These are phyloP conservation scores for Lordiphosa fenestrarum DNA, from an alignment of 2,888 invertebrate genomes.

Conservation along the genomic window DNA sequence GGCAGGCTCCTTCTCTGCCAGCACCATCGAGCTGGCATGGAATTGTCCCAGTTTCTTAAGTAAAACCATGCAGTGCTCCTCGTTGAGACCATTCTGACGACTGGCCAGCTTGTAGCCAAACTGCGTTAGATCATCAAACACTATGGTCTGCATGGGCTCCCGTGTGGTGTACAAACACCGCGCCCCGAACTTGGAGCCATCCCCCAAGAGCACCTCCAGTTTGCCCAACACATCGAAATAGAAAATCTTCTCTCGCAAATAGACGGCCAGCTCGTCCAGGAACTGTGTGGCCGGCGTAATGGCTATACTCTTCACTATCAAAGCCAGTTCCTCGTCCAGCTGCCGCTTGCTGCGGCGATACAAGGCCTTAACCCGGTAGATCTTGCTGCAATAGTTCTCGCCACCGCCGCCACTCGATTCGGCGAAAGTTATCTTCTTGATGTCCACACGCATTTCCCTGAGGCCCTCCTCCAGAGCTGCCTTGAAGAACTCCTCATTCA, in stretches of 20 bases:
- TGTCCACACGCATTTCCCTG: conserved; percentile 71
- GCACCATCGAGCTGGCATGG: conserved; percentile 82
- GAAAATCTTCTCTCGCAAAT: conserved; percentile 81
- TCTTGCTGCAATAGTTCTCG: conserved; percentile 79
- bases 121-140: conserved; percentile 81
- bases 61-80: conserved; percentile 81
- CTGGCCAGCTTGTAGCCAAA: conserved; percentile 82
- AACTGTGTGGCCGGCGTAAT: conserved; percentile 80
- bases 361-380: conserved; percentile 73
- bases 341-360: conserved; percentile 72
- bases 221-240: conserved; percentile 80
- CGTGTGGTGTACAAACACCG: conserved; percentile 77
- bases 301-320: conserved; percentile 78
- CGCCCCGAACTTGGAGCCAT: conserved; percentile 76
- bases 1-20: conserved; percentile 80
- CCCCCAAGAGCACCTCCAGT: conserved; percentile 80
- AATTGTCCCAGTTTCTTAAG: conserved; percentile 82
- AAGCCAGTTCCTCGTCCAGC: conserved; percentile 69
- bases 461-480: conserved; percentile 76
- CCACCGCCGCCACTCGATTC: conserved; percentile 75
- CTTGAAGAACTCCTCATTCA: conserved; percentile 77
- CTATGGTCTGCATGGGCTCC: conserved; percentile 77
- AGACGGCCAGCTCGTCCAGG: conserved; percentile 80
- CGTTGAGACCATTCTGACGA: conserved; percentile 82
- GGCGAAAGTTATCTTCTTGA: conserved; percentile 72